These are phyloP conservation scores for Piezodorus guildinii DNA, from an alignment of 1,140 invertebrate genomes.

Conservation along the genomic window DNA sequence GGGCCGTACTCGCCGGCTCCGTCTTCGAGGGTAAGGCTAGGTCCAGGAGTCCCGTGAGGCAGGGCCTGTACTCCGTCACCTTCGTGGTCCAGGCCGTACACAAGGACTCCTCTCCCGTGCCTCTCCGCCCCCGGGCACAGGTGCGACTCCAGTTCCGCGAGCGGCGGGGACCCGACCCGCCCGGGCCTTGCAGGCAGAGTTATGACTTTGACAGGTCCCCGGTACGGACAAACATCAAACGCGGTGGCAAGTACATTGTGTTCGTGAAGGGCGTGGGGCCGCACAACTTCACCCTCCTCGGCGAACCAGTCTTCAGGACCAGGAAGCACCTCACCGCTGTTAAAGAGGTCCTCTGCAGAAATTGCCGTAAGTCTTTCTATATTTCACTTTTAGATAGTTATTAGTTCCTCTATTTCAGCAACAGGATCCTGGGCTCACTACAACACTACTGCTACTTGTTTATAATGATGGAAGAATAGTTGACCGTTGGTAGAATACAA, in stretches of 20 bases:
- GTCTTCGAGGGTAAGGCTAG: constrained; percentile 52
- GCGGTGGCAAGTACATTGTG: constrained; percentile 49
- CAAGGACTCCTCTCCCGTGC: constrained; percentile 39
- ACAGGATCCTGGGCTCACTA: too few species aligned
- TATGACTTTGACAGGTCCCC: constrained; percentile 25
- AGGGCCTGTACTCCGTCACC: constrained; percentile 48
- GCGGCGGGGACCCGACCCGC: constrained; percentile 31
- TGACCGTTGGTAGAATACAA: too few species aligned
- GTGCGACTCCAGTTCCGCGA: constrained; percentile 41
- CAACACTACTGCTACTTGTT: too few species aligned
- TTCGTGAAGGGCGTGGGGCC: constrained; percentile 51
- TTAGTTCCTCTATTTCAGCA: too few species aligned
- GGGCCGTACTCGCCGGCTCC: constrained; percentile 46
- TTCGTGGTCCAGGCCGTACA: constrained; percentile 51
- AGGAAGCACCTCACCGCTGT: constrained; percentile 32
- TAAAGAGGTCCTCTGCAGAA: constrained; percentile 30
- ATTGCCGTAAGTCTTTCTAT: constrained; percentile 32
- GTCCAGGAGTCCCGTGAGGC: constrained; percentile 44
- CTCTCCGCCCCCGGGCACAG: neutral
- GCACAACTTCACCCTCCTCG: constrained; percentile 50
- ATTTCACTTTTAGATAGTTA: too few species aligned
- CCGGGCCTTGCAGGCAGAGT: constrained; percentile 30
- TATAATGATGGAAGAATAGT: too few species aligned
- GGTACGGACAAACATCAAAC: constrained; percentile 44
- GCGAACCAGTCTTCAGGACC: constrained; percentile 40